Evolutionary conservation across 2,888 invertebrate genomes (phyloP), one percentile per base, ranked within the genome.

Genomic region (Drosophila conformis): DNA sequence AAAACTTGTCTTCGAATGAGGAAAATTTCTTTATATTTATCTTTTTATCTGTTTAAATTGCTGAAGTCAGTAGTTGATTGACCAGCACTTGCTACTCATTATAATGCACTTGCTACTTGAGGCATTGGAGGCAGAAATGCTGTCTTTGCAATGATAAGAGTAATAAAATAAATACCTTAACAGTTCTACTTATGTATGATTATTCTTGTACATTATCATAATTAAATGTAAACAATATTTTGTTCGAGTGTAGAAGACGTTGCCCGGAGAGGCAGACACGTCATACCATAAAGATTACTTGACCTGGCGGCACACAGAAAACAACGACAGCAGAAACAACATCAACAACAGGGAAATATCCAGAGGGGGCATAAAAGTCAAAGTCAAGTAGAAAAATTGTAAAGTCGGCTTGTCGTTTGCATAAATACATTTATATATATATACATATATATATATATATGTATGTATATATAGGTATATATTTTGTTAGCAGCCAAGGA

Each of bases 341-440:
- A 40, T 51, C 56, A 67, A 27, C 40, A 60, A 42, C 31, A 31
- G n/a, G n/a, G 13, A 60, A 15, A 27, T n/a, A 46, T 48, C 21
- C 27, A 33, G 6, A 38, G 52, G 40, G 49, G 40, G 77, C 54
- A 25, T 52, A 67, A 70, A 80, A 74, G 75, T 79, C 83, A 89
- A 87, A 85, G 88, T 82, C 85, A 85, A 85, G 88, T 86, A 62
- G 75, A 79, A 88, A 82, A 80, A 86, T 86, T 76, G 70, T 66
- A 64, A 75, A 79, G 82, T 71, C 70, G 73, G 57, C 65, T 66
- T 74, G 76, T 56, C 70, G 36, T 84, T 90, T 80, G 77, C 77
- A 88, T 90, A 85, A 38, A 29, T 13, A 25, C 18, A 35, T 35
- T 10, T 25, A 8, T 25, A 10, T 25, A 3, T 15, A 10, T 3